These are phyloP conservation scores for Neuroterus valhalla DNA, from an alignment of 1,140 invertebrate species.

Conservation along the genomic window DNA sequence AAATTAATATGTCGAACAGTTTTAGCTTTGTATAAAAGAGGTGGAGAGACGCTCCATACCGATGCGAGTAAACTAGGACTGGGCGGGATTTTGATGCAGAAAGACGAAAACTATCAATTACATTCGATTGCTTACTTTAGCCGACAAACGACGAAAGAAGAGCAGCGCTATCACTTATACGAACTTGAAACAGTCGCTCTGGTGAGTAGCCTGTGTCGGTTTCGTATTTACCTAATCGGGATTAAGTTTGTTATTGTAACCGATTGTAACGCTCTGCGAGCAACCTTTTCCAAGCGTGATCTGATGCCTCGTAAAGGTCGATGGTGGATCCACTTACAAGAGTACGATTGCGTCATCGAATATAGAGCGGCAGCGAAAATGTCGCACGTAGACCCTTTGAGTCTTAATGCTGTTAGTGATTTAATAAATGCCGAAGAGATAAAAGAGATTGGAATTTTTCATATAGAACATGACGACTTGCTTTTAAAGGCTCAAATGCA, in stretches of 20 bases:
- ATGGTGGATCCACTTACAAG: not conserved
- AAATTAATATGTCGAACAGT: conserved; percentile 43
- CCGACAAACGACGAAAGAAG: too few relatives aligned
- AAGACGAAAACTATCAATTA: conserved; percentile 40
- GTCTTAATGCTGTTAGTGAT: not conserved
- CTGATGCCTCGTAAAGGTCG: not conserved
- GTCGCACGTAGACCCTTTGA: not conserved
- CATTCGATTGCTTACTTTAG: conserved; percentile 59
- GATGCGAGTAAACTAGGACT: conserved; percentile 56
- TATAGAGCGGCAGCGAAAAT: not conserved
- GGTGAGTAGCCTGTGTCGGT: conserved; percentile 50
- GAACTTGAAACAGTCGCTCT: conserved; percentile 67
- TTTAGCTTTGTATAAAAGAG: conserved; percentile 42
- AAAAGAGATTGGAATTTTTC: not conserved
- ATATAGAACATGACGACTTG: not conserved
- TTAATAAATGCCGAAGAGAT: not conserved
- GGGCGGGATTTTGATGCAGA: conserved; percentile 56
- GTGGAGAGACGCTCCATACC: conserved; percentile 41
- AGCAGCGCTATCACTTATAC: too few relatives aligned
- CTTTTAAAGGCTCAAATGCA: not conserved
- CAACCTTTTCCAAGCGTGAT: too few relatives aligned
- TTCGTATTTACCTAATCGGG: conserved; percentile 61
- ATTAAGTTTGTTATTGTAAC: conserved; percentile 61
- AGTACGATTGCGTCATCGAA: not conserved
- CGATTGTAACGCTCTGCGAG: conserved; percentile 58